Evolutionary conservation across 2,888 invertebrate genomes (phyloP).

Genomic region (Hirudinaria manillensis): DNA sequence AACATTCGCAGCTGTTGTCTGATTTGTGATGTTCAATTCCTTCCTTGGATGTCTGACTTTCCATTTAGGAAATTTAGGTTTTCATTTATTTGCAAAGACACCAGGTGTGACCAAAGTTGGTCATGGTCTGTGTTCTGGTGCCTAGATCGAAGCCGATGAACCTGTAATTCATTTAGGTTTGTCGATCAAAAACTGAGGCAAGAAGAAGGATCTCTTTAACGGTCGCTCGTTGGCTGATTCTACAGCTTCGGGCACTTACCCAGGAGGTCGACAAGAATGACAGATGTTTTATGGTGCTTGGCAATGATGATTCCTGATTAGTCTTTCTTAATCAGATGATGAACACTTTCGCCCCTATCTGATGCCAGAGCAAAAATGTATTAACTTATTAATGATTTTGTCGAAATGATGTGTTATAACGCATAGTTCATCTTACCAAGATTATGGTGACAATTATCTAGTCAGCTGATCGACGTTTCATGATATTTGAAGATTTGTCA

Average conservation of each 20-base stretch:
- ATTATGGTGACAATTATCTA: neutral
- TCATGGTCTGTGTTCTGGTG: neutral
- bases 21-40: slow-evolving; percentile 18
- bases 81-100: too few relatives aligned
- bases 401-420: slow-evolving; percentile 23
- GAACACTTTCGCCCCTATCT: slow-evolving; percentile 27
- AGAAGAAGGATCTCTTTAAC: slow-evolving; percentile 6
- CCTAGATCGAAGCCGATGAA: slow-evolving; percentile 19
- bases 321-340: slow-evolving; percentile 22
- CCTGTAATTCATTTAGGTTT: neutral
- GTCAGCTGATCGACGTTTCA: neutral
- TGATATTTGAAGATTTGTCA: neutral
- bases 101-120: too few relatives aligned
- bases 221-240: slow-evolving; percentile 15
- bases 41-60: slow-evolving; percentile 29
- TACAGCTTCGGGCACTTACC: slow-evolving; percentile 21
- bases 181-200: slow-evolving; percentile 21
- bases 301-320: slow-evolving; percentile 20
- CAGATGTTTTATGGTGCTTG: neutral
- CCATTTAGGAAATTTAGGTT: neutral
- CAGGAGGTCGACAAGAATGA: slow-evolving; percentile 2
- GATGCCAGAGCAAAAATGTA: neutral
- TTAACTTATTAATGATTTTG: neutral
- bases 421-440: slow-evolving; percentile 30
- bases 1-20: slow-evolving; percentile 25